These are phyloP conservation scores for Brachyhypopomus occidentalis DNA, from an alignment of 2,113 vertebrate genomes.

Conservation along the genomic window DNA sequence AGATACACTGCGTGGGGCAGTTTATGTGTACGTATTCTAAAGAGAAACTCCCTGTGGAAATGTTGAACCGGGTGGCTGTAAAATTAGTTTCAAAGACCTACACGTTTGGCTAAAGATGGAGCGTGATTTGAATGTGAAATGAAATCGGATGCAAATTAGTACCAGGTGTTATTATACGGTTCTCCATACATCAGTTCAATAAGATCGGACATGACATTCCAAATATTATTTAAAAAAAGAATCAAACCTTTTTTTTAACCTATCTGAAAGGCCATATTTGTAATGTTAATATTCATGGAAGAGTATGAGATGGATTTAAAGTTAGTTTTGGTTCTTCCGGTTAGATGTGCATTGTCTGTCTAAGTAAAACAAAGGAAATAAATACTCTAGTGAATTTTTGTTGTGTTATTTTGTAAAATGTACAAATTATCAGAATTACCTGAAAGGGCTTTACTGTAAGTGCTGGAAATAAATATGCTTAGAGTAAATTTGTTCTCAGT, in stretches of 20 bases:
- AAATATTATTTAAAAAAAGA: too few relatives aligned
- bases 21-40: constrained; percentile 22
- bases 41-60: constrained; percentile 18
- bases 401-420: not conserved
- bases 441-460: not conserved
- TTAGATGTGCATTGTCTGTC: not conserved
- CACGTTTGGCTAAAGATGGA: not conserved
- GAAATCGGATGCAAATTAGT: not conserved
- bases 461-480: not conserved
- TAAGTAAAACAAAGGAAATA: not conserved
- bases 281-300: not conserved
- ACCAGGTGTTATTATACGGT: not conserved
- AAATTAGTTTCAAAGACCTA: constrained; percentile 12
- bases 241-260: too few relatives aligned
- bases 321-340: not conserved
- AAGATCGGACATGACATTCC: not conserved
- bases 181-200: not conserved
- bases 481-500: too few relatives aligned
- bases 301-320: not conserved
- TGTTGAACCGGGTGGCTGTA: constrained; percentile 39
- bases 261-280: too few relatives aligned
- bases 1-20: constrained; percentile 40
- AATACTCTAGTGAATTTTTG: not conserved
- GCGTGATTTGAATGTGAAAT: not conserved
- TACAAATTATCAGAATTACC: not conserved